Percentiles rank a stretch among this genome's conserved stretches.
These are phyloP conservation scores for Caerostris darwini DNA, from an alignment of 1,140 invertebrate genomes.

Conservation along the genomic window DNA sequence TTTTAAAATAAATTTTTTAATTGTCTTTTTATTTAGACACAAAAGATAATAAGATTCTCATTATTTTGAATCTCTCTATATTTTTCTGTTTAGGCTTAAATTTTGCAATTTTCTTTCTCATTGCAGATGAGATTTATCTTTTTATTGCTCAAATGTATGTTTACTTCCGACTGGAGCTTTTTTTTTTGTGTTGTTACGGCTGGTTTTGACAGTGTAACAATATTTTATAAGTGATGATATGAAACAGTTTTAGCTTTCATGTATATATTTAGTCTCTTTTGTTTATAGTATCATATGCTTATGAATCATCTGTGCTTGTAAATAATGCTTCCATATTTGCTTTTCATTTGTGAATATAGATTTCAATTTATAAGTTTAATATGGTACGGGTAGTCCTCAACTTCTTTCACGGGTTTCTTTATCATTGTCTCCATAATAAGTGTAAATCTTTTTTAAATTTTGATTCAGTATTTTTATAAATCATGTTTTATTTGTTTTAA, in stretches of 20 bases:
- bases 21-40: too few species aligned
- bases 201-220: neutral
- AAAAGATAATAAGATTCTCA: too few species aligned
- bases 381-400: neutral
- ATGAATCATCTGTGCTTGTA: conserved; percentile 12
- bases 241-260: neutral
- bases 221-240: neutral
- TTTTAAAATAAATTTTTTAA: too few species aligned
- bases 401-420: too few species aligned
- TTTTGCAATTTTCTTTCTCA: neutral
- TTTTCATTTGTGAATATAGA: neutral
- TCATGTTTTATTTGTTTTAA: too few species aligned
- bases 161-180: conserved; percentile 37
- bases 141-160: conserved; percentile 57
- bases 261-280: neutral
- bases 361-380: neutral
- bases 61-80: too few species aligned
- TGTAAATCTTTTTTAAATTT: too few species aligned
- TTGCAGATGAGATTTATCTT: conserved; percentile 2
- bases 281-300: neutral
- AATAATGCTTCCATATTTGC: neutral
- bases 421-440: too few species aligned
- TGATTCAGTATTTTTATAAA: too few species aligned
- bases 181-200: neutral
- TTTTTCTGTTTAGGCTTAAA: too few species aligned